phyloP scores from a whole-genome alignment of 2,888 invertebrate genomes.

The Phragmatobia fuliginosa region DNA sequence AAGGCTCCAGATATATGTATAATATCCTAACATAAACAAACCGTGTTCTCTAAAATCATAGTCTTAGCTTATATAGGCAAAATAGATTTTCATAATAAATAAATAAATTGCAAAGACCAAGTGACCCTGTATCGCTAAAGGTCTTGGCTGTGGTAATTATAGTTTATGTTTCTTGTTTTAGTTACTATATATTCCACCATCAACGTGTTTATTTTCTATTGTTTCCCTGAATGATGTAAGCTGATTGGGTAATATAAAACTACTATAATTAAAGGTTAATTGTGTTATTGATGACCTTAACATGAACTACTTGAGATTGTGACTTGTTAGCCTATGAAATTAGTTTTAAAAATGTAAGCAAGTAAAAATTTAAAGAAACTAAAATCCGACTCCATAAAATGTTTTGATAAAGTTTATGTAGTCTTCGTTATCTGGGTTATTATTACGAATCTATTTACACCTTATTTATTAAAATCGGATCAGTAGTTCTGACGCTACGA shows the following conservation, averaged over 20 bases:
- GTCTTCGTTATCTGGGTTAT: no score
- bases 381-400: no score
- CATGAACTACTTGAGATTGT: not conserved
- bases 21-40: not conserved
- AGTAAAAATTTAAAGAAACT: no score
- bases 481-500: no score
- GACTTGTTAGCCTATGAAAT: not conserved
- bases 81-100: not conserved
- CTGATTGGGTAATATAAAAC: not conserved
- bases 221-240: slow-evolving; percentile 14
- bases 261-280: not conserved
- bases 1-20: no score
- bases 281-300: not conserved
- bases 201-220: not conserved
- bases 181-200: not conserved
- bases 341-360: not conserved
- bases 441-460: no score
- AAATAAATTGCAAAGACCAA: not conserved
- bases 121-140: slow-evolving; percentile 9
- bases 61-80: not conserved
- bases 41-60: not conserved
- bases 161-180: slow-evolving; percentile 9
- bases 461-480: no score
- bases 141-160: slow-evolving; percentile 4
- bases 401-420: no score